Evolutionary conservation across 1,140 invertebrate genomes (phyloP), one percentile per base, ranked within the genome.

Genomic region (Chrysopa pallens): DNA sequence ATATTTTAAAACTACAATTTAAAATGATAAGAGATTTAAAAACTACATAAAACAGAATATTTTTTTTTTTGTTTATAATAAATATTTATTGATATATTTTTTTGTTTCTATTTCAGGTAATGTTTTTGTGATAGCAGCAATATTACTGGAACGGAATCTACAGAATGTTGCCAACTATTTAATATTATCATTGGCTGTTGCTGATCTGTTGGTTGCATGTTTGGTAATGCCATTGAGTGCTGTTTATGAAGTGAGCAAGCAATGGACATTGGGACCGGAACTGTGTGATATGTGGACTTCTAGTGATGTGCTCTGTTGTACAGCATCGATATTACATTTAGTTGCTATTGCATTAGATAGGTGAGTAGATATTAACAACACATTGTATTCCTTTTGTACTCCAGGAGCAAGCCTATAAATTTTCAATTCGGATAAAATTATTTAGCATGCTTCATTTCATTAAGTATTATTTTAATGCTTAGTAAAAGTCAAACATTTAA

Each of bases 251-350:
- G 72, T 80, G 11, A 50, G 46, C 36, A 33, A 67, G 46, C 52
- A 72, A 56, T 92, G 87, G 89, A 79, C 75, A 43, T 64, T 93
- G 36, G 88, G 88, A 17, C 78, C 83, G 0, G 77, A 82, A 55
- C 65, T 93, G 28, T 92, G 89, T 59, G 87, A 92, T 62, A 84
- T 93, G 76, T 94, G 88, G 87, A 89, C 88, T 9, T 85, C 80
- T 4, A 80, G 82, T 42, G 89, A 95, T 58, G 87, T 93, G 7
- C 67, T 94, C 0, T 92, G 87, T 58, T 94, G 91, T 62, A 93
- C 90, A 1, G 87, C 89, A 6, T 90, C 84, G 23, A 95, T 95
- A 53, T 66, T 94, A 5, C 89, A 95, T 65, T 70, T 95, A n/a
- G 84, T 94, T 8, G 88, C 88, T 44, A 93, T 95, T 46, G 89